A percentile compares a stretch with the other conserved stretches of the same genome.
These are phyloP conservation scores for Notolepis coatsorum DNA, from an alignment of 2,797 vertebrate genomes.

Conservation along the genomic window DNA sequence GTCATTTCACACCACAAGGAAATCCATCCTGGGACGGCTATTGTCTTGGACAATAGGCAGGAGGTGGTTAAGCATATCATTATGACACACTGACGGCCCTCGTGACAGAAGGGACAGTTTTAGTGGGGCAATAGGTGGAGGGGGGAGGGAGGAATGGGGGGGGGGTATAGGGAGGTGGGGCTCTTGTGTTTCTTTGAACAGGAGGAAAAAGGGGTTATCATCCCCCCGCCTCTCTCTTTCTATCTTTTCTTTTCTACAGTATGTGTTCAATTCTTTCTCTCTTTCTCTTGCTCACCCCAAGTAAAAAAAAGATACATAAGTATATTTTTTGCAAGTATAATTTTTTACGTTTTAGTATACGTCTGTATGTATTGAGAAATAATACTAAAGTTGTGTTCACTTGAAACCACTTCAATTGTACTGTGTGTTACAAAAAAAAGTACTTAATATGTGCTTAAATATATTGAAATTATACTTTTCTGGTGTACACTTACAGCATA, in stretches of 20 bases:
- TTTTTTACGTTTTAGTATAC: too few species aligned
- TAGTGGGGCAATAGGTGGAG: constrained; percentile 64
- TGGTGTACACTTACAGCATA: too few species aligned
- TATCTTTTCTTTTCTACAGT: neutral
- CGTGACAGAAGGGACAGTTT: constrained; percentile 74
- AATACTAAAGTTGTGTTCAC: too few species aligned
- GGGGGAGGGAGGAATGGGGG: constrained; percentile 33
- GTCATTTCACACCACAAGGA: constrained; percentile 76
- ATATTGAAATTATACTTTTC: too few species aligned
- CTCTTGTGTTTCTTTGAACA: constrained; percentile 61
- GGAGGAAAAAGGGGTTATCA: constrained; percentile 28
- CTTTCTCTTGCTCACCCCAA: neutral
- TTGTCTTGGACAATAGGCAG: constrained; percentile 75
- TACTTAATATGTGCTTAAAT: too few species aligned
- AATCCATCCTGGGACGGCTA: constrained; percentile 65
- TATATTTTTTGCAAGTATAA: too few species aligned
- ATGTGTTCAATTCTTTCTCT: constrained; percentile 20
- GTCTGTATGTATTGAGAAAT: too few species aligned
- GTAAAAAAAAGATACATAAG: too few species aligned
- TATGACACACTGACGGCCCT: constrained; percentile 72
- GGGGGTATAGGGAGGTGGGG: constrained; percentile 49
- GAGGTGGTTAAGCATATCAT: constrained; percentile 76
- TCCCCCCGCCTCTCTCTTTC: constrained; percentile 20
- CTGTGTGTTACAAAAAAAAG: too few species aligned
- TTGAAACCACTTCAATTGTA: too few species aligned